phyloP scores from a whole-genome alignment of 2,797 vertebrate genomes.

The Tolypeutes matacus region DNA sequence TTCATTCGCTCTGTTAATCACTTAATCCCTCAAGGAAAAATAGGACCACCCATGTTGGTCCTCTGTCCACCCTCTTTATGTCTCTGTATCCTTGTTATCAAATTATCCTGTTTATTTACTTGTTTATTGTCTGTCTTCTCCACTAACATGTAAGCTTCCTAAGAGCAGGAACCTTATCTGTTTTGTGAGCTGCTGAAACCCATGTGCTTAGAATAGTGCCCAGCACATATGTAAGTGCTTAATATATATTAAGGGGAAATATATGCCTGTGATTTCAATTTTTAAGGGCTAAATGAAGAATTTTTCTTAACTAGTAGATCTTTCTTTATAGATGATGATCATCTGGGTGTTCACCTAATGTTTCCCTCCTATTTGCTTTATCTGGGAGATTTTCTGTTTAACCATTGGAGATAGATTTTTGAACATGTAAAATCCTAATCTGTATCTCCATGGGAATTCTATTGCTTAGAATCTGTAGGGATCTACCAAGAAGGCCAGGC shows the following conservation, averaged over 20 bases:
- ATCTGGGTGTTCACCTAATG: background rate
- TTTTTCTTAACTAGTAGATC: conserved; percentile 27
- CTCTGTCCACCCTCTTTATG: background rate
- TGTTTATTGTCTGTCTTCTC: conserved; percentile 26
- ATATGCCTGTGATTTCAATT: background rate
- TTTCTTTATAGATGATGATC: conserved; percentile 34
- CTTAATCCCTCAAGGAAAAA: background rate
- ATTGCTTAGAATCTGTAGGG: background rate
- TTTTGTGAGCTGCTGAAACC: conserved; percentile 34
- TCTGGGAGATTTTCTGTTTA: conserved; percentile 7
- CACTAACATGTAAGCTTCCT: conserved; percentile 43
- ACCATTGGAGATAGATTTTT: conserved; percentile 7
- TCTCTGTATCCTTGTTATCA: conserved; percentile 2
- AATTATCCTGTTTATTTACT: background rate
- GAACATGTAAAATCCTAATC: background rate
- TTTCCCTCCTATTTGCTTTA: background rate
- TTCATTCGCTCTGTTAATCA: conserved; percentile 27
- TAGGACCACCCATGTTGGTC: background rate
- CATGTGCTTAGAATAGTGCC: conserved; percentile 4
- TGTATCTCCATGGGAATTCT: background rate
- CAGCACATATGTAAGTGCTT: background rate
- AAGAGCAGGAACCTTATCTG: conserved; percentile 12
- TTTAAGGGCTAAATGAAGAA: conserved; percentile 11
- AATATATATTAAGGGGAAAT: conserved; percentile 10
- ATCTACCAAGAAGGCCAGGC: background rate